Base-by-base conservation (phyloP, 92 coral and sea anemone genomes). In the Anthopleura xanthogrammica region DNA sequence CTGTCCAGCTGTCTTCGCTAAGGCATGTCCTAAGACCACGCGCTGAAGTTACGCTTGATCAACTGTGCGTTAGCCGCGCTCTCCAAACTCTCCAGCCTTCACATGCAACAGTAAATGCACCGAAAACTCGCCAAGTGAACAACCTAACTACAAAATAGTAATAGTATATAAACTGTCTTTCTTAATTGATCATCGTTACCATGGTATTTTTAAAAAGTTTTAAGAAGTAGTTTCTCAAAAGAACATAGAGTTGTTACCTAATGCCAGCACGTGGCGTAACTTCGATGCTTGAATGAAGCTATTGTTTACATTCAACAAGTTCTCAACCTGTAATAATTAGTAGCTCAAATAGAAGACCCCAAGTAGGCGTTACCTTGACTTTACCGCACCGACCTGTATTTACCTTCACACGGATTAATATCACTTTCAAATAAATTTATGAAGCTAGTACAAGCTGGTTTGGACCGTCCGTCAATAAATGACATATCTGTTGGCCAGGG, bases 351-450 rank as follows among this genome's bases (percentile, higher is more conserved):
- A 83, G 62, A 5, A 73, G n/a, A 22, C 46, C 23, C 24, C 86
- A 52, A 56, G 80, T 39, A 76, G 86, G 86, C 80, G 86, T 75
- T 62, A 74, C 80, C 86, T 12, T 62, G 70, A 62, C 70, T 62
- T 62, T 7, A 20, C 29, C 29, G 14, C 29, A n/a, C 23, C 24
- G 70, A 62, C 70, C 70, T 20, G 29, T 12, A 62, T 62, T 36
- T 22, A 62, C 70, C 23, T 11, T 11, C 13, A 54, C 58, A 12
- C 11, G 70, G 3, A 62, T 17, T 20, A 0, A 62, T 62, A 62
- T n/a, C 58, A 7, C 29, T 19, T n/a, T 58, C 64, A 4, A 62
- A 62, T 7, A 7, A 19, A 62, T 62, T 22, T 0, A 62, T 20
- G 7, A 62, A 62, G n/a, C 12, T n/a, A 62, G 23, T 5, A 7